phyloP scores from a whole-genome alignment of 1,140 invertebrate genomes.

The Leptinotarsa defecta region DNA sequence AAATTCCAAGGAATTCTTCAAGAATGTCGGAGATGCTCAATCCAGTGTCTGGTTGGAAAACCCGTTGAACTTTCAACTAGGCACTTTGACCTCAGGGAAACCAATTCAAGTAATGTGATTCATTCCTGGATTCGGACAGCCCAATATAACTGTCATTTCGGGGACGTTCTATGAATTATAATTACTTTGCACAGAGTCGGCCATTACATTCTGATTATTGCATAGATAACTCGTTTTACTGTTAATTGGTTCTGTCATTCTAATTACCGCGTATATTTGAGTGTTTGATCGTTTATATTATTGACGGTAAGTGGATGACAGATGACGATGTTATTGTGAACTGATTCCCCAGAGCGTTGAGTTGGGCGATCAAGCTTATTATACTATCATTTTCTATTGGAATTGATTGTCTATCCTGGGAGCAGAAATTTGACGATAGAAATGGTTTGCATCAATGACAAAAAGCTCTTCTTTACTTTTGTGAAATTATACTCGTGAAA shows the following conservation, averaged over 20 bases:
- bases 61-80: neutral
- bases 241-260: neutral
- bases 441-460: too few species aligned
- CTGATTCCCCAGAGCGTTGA: too few species aligned
- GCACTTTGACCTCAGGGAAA: neutral
- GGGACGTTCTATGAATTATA: constrained; percentile 32
- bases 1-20: neutral
- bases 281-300: neutral
- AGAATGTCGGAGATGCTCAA: neutral
- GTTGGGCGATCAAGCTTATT: too few species aligned
- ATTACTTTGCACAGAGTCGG: constrained; percentile 24
- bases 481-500: too few species aligned
- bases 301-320: neutral
- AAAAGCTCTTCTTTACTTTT: too few species aligned
- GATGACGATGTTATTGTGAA: neutral
- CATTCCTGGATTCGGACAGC: constrained; percentile 31
- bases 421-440: too few species aligned
- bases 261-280: neutral
- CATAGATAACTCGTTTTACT: neutral
- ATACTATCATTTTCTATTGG: too few species aligned
- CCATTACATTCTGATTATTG: neutral
- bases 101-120: constrained; percentile 37
- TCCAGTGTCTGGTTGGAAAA: neutral
- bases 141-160: constrained; percentile 40
- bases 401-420: too few species aligned